Base-by-base conservation (phyloP, 2,797 vertebrate genomes). In the Labeo calbasu region DNA sequence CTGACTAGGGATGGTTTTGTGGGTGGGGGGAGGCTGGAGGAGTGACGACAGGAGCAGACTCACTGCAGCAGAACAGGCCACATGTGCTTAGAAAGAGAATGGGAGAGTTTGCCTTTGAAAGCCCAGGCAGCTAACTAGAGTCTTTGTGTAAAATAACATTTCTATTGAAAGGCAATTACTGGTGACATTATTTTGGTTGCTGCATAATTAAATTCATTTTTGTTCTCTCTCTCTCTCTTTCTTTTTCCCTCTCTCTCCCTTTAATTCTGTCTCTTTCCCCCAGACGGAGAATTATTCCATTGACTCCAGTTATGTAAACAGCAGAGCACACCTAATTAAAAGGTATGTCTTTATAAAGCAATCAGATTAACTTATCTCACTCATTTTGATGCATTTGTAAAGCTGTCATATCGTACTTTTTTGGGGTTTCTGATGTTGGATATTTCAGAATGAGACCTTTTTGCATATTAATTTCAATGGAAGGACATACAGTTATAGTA, bases 241-340 rank as follows among this genome's bases (percentile, higher is more conserved):
- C 92, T 85, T 4, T 46, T 50, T 79, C 65, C 48, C 11, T 36
- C 68, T 92, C 80, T 87, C 81, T 83, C 89, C 81, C 84, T 85
- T 80, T 79, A 40, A 90, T 85, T 92, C 88, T 87, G 90, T 93
- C 86, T 93, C 84, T 94, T 53, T 84, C 69, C 86, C 65, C 79
- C 95, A 99, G 98, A 98, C 96, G 81, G 98, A 99, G 95, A 99
- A 99, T 94, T 99, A 98, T 93, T 97, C 98, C 92, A 98, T 98
- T 87, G 98, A 99, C 94, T 97, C 97, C 95, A 99, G 97, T 95
- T 99, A 99, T 77, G 97, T 98, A 94, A 99, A 99, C 93, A 99
- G 98, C 96, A 96, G 98, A 95, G 98, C 98, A 90, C 98, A 99
- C 95, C 96, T 99, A 94, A 99, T 99, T 95, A 99, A 99, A 96